Base-by-base conservation (phyloP, 1,140 invertebrate genomes). In the Drosophila leontia region DNA sequence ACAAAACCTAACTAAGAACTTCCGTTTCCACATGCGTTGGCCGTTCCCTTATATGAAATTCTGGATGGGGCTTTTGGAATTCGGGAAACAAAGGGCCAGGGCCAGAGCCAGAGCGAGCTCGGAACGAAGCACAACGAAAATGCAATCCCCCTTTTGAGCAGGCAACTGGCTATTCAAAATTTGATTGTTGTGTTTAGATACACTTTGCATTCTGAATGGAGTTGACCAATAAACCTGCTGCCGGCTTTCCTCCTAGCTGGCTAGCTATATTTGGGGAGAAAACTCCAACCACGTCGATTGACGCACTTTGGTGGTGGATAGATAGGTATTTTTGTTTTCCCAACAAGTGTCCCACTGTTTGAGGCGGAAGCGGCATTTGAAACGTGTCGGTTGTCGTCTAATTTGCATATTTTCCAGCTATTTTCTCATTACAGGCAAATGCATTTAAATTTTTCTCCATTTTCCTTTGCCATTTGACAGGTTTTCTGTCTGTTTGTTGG, bases 371-470 rank as follows among this genome's bases (percentile, higher is more conserved):
- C 81, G 81, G 70, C 78, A 57, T 77, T 88, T 72, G 63, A 81
- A 81, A 85, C 84, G 84, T 88, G 85, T 90, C 78, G 69, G 42
- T 63, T 80, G 57, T 42, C 75, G 65, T 69, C 78, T 88, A 77
- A 88, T 88, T 88, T 88, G 81, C 85, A 90, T 88, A 81, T 75
- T 78, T 78, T 64, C 41, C 50, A 65, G 62, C 67, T 81, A 68
- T 77, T 61, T 61, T 78, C 65, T 64, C 62, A 67, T 75, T 67
- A 78, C 56, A 69, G 39, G 44, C 39, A 57, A 78, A 70, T 79
- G 59, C 67, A 79, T 79, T 78, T 47, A 59, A 63, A 70, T 51
- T 72, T 72, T 55, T 60, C 67, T 35, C 51, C 53, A 59, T 67
- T 79, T 70, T 68, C 48, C 58, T 42, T 50, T 41, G 63, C 37